Evolutionary conservation across 2,797 vertebrate genomes (phyloP), one percentile per base, ranked within the genome.

Genomic region (Triplophysa bombifrons): DNA sequence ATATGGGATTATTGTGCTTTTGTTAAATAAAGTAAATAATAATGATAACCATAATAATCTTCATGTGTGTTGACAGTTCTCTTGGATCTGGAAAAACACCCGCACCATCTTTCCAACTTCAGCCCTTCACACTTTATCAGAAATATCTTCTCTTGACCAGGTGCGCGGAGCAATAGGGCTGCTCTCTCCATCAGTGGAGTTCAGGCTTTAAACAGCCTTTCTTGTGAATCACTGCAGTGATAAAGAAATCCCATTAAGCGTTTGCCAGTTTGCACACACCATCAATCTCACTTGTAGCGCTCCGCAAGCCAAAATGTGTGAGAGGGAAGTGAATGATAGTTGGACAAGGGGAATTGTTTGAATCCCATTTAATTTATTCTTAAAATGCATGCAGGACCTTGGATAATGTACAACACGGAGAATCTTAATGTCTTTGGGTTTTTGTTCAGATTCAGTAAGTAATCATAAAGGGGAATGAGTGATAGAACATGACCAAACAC

Each of bases 211-310:
- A 68, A 74, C 64, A 48, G 48, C 38, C 64, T 44, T 61, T 38
- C 55, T 41, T 44, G 56, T 68, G 79, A 76, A 67, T 76, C 44
- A 66, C 65, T 67, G 66, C 82, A 53, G 65, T 68, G 82, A 81
- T 81, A 84, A 84, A 73, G 70, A 81, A 84, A 84, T 78, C 74
- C 82, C 71, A 84, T 84, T 74, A 84, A 69, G 69, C 11, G 11
- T 73, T 81, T 64, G 79, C 79, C 71, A 81, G 82, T 72, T 77
- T 69, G 72, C 65, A 61, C 50, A 58, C 38, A n/a, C 75, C 74
- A 81, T 84, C 72, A 78, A 78, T 84, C 71, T 81, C 38, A 34
- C 60, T 64, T 66, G 61, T 64, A 68, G 70, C 22, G 25, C 66
- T 9, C 34, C 58, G 50, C 65, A 74, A 74, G 44, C 65, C 64